Evolutionary conservation across 1,140 invertebrate genomes (phyloP).

Genomic region (Nomia melanderi): DNA sequence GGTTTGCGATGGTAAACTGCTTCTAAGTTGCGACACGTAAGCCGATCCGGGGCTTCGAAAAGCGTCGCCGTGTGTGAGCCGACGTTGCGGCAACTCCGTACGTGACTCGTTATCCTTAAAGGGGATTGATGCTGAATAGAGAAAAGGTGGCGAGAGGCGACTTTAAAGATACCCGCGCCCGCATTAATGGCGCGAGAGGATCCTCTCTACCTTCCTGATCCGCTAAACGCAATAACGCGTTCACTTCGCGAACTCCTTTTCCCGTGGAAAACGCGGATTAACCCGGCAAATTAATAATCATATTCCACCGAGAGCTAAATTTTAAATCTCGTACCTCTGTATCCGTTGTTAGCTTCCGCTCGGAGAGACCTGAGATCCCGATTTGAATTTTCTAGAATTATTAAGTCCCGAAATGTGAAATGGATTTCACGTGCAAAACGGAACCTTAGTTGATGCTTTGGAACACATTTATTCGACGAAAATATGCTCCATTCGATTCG

Average conservation of each 20-base stretch:
- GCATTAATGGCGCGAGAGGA: background rate
- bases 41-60: constrained; percentile 66
- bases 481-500: too few species aligned
- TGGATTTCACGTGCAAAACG: too few species aligned
- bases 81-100: constrained; percentile 64
- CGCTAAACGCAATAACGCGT: background rate
- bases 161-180: constrained; percentile 47
- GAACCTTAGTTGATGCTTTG: too few species aligned
- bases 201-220: too few species aligned
- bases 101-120: constrained; percentile 72
- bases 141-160: constrained; percentile 50
- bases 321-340: background rate
- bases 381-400: too few species aligned
- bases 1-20: constrained; percentile 69
- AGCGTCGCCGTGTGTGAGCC: constrained; percentile 46
- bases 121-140: constrained; percentile 69
- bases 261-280: background rate
- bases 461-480: too few species aligned
- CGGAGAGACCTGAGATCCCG: too few species aligned
- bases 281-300: background rate
- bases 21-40: constrained; percentile 73
- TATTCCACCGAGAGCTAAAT: too few species aligned
- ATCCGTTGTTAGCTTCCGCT: background rate
- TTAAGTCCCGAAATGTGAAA: too few species aligned
- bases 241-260: background rate